phyloP scores from a whole-genome alignment of 2,888 invertebrate genomes.

The Augiades crinisus region DNA sequence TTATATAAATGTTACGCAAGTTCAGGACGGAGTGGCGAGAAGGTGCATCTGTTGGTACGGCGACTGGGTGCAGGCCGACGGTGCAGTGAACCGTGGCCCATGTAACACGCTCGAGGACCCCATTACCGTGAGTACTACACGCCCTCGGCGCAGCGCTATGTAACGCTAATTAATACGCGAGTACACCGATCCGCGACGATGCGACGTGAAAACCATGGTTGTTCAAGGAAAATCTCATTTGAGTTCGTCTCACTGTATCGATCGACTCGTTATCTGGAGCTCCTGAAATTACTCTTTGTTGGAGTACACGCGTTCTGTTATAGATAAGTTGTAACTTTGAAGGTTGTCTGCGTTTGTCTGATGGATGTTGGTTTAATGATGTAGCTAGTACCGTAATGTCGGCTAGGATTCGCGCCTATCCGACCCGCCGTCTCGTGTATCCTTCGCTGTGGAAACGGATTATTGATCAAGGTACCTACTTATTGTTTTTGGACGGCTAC shows the following conservation, averaged over 20 bases:
- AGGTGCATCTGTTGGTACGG: slow-evolving; percentile 54
- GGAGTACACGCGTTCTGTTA: slow-evolving; percentile 26
- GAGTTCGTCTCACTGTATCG: slow-evolving; percentile 51
- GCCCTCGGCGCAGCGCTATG: slow-evolving; percentile 24
- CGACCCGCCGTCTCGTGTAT: slow-evolving; percentile 34
- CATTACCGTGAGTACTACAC: slow-evolving; percentile 57
- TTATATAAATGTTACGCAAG: slow-evolving; percentile 79
- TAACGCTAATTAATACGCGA: slow-evolving; percentile 18
- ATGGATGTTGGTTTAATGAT: not conserved
- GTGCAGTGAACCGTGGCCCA: slow-evolving; percentile 58
- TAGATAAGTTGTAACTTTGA: slow-evolving; percentile 23
- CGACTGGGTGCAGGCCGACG: slow-evolving; percentile 47
- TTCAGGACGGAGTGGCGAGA: slow-evolving; percentile 57
- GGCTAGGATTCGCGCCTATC: slow-evolving; percentile 44
- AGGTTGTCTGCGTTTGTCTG: not conserved
- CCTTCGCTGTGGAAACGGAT: slow-evolving; percentile 37
- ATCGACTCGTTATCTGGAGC: slow-evolving; percentile 55
- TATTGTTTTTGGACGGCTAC: slow-evolving; percentile 11
- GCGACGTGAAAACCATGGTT: slow-evolving; percentile 24
- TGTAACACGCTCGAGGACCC: slow-evolving; percentile 57
- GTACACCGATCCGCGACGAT: slow-evolving; percentile 23
- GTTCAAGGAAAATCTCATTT: slow-evolving; percentile 27
- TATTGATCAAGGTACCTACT: slow-evolving; percentile 53
- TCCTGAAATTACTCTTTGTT: slow-evolving; percentile 43
- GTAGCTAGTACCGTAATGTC: slow-evolving; percentile 26